A percentile compares a stretch with the other conserved stretches of the same genome.
Evolutionary conservation across 2,797 vertebrate species (phyloP).

Genomic region (Cheirogaleus major): DNA sequence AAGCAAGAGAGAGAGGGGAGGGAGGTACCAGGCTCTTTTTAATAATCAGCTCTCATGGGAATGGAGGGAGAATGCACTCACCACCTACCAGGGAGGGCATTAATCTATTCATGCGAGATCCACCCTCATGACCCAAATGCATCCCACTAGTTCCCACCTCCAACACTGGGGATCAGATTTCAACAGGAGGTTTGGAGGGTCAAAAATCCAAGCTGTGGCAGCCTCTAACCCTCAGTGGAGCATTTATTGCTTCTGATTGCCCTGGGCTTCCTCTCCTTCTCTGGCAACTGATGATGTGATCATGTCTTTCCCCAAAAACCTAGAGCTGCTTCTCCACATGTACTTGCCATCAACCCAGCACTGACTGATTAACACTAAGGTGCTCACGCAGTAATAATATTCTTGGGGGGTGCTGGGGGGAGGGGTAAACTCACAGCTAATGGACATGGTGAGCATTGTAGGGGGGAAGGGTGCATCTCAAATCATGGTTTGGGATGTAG

Average conservation of each 20-base stretch:
- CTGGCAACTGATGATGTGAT: neutral
- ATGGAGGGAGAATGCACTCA: neutral
- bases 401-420: too few relatives aligned
- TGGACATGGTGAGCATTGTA: accelerated
- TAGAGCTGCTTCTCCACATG: neutral
- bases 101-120: neutral
- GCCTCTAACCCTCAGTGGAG: neutral
- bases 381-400: too few relatives aligned
- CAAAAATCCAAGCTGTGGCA: neutral
- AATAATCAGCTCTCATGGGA: neutral
- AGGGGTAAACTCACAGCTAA: too few relatives aligned
- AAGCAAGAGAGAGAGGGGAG: neutral
- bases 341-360: too few relatives aligned
- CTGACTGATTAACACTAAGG: too few relatives aligned
- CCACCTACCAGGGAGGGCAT: neutral
- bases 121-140: neutral
- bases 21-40: neutral
- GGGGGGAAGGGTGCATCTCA: too few relatives aligned
- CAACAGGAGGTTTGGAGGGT: neutral
- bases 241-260: neutral
- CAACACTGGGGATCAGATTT: neutral
- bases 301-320: neutral
- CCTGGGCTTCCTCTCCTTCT: neutral
- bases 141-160: neutral
- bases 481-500: too few relatives aligned